phyloP scores from a whole-genome alignment of 2,797 vertebrate species.

The Aphelocoma californica region DNA sequence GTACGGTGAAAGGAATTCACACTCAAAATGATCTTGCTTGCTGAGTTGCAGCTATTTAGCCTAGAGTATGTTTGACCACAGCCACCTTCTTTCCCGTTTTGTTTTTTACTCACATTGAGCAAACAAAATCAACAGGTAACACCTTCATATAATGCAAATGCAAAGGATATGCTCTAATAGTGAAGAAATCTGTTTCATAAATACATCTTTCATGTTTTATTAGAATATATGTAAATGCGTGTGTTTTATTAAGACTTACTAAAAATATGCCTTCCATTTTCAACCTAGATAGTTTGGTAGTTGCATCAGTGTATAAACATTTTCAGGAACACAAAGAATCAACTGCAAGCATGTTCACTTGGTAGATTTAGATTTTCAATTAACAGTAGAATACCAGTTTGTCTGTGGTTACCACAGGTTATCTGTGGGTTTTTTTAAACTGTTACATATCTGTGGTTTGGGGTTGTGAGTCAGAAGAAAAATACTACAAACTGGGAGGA shows the following conservation, averaged over 20 bases:
- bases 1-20: background rate
- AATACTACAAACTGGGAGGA: background rate
- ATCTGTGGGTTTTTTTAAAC: background rate
- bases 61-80: background rate
- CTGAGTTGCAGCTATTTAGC: background rate
- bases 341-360: background rate
- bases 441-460: fast-evolving
- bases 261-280: background rate
- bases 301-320: background rate
- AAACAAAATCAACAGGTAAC: background rate
- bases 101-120: background rate
- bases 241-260: background rate
- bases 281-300: background rate
- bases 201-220: background rate
- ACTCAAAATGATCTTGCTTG: background rate
- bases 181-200: background rate
- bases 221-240: background rate
- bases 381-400: background rate
- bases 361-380: background rate
- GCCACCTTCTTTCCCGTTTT: background rate
- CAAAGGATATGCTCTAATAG: background rate
- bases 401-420: background rate
- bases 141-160: background rate
- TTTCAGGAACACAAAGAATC: background rate
- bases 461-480: background rate